These are phyloP conservation scores for Aspidapion aeneum DNA, from an alignment of 2,888 invertebrate genomes.

Conservation along the genomic window DNA sequence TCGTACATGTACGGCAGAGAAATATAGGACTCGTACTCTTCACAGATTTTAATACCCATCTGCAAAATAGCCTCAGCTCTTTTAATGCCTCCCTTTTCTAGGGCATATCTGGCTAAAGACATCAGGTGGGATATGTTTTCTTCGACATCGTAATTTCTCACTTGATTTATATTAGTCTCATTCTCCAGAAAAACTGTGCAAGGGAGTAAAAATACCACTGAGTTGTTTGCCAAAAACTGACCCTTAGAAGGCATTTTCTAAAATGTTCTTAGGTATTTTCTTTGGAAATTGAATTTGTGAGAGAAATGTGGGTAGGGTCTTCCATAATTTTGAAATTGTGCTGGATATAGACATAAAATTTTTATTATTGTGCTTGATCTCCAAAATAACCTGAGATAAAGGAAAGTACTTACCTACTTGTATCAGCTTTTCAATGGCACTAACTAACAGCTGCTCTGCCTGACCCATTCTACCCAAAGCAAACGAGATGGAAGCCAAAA, in stretches of 20 bases:
- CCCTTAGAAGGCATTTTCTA: no score
- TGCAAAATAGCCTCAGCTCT: conserved; percentile 45
- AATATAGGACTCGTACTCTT: conserved; percentile 43
- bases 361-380: no score
- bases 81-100: conserved; percentile 43
- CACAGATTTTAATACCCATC: conserved; percentile 45
- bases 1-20: conserved; percentile 47
- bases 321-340: no score
- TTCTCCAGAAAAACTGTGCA: conserved; percentile 9
- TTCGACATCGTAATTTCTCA: conserved; percentile 37
- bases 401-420: no score
- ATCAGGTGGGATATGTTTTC: conserved; percentile 44
- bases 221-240: no score
- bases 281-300: neutral
- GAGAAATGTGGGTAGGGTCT: no score
- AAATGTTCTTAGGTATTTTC: no score
- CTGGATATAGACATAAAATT: no score
- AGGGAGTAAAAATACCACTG: conserved; percentile 15
- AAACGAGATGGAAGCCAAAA: conserved; percentile 46
- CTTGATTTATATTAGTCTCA: conserved; percentile 7
- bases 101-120: conserved; percentile 41
- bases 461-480: conserved; percentile 44
- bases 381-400: no score
- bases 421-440: conserved; percentile 46
- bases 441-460: conserved; percentile 44